Conservation (phyloP, 1,140 invertebrate species). For the Solenopsis fugax region DNA sequence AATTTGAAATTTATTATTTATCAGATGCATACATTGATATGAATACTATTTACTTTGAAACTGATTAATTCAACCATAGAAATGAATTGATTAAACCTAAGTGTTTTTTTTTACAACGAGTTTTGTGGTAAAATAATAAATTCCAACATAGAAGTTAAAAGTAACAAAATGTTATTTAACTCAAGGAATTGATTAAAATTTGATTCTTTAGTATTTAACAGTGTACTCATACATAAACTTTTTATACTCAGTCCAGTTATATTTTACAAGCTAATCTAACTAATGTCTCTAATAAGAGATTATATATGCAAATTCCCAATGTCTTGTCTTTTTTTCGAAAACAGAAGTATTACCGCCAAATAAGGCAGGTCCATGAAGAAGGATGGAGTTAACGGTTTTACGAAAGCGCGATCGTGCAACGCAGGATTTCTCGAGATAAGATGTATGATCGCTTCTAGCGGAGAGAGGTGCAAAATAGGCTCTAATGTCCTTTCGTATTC, state of each 20-base stretch:
- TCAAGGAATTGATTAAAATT: too few species aligned
- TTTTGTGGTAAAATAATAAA: too few species aligned
- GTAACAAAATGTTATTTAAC: too few species aligned
- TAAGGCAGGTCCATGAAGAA: conserved; percentile 19
- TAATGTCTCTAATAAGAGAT: not conserved
- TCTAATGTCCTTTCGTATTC: conserved; percentile 35
- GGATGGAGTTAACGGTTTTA: conserved; percentile 34
- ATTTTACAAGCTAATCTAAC: not conserved
- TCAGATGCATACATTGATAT: too few species aligned
- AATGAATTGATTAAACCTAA: too few species aligned
- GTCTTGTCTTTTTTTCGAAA: not conserved
- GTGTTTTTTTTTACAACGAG: too few species aligned
- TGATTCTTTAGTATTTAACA: too few species aligned
- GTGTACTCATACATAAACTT: too few species aligned
- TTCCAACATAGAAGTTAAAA: too few species aligned
- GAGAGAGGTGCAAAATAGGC: conserved; percentile 9
- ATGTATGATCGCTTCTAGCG: conserved; percentile 33
- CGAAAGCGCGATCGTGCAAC: conserved; percentile 43
- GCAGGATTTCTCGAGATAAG: conserved; percentile 41
- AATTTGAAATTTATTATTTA: too few species aligned
- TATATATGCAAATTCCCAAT: not conserved
- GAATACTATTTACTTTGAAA: too few species aligned
- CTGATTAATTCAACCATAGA: too few species aligned
- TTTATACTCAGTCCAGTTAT: not conserved
- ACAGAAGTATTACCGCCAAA: not conserved